A percentile compares a stretch with the other conserved stretches of the same genome.
phyloP scores from a whole-genome alignment of 2,888 invertebrate genomes.

The Mactromeris polynyma region DNA sequence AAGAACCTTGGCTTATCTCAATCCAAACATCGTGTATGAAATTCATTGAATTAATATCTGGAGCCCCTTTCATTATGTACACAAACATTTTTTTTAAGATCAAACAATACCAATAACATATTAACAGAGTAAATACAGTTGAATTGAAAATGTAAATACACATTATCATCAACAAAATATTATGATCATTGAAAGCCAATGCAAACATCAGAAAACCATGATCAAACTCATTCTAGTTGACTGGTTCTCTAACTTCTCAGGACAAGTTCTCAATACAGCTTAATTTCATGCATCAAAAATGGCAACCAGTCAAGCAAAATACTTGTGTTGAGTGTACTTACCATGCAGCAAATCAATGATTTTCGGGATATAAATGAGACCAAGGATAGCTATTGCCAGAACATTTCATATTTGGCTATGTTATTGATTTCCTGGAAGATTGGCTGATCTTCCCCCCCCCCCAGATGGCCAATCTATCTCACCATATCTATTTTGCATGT shows the following conservation, averaged over 20 bases:
- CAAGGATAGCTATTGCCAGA: neutral
- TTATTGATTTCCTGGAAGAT: neutral
- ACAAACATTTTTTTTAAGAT: no score
- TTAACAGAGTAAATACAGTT: neutral
- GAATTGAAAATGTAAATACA: neutral
- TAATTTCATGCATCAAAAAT: constrained; percentile 1
- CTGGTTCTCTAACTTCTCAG: neutral
- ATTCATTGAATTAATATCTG: no score
- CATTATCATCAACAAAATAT: neutral
- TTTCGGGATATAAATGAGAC: neutral
- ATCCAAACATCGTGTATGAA: no score
- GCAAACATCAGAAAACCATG: neutral
- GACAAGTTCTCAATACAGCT: neutral
- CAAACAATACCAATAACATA: neutral
- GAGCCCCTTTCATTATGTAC: no score
- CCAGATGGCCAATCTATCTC: neutral
- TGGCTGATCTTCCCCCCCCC: constrained; percentile 9
- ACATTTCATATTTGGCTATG: constrained; percentile 11
- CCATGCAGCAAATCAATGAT: constrained; percentile 3
- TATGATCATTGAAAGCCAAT: neutral
- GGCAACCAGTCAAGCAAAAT: constrained; percentile 1
- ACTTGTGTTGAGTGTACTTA: neutral
- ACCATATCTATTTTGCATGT: constrained; percentile 35
- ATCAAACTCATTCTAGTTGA: neutral
- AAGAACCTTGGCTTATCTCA: no score